These are phyloP conservation scores for Tapirus terrestris DNA, from an alignment of 2,113 vertebrate genomes.

Conservation along the genomic window DNA sequence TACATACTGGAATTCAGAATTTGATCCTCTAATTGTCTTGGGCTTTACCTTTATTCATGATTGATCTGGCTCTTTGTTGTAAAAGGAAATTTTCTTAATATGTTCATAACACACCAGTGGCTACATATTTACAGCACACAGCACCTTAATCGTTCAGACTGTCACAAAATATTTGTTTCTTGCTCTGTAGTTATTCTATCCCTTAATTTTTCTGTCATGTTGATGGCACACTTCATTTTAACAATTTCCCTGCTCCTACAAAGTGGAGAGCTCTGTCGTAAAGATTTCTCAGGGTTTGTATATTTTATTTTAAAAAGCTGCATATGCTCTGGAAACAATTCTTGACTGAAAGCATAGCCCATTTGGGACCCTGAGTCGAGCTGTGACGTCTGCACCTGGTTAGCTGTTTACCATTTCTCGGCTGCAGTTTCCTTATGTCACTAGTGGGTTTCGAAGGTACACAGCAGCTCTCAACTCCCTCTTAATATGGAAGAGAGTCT, in stretches of 20 bases:
- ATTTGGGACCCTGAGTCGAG: neutral
- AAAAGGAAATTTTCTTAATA: neutral
- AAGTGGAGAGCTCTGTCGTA: neutral
- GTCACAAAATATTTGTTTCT: neutral
- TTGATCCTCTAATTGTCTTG: conserved; percentile 12
- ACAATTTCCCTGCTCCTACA: neutral
- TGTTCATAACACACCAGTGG: neutral
- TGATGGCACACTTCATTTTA: neutral
- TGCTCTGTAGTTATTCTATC: neutral
- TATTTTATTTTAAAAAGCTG: conserved; percentile 13
- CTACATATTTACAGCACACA: neutral
- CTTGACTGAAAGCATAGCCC: neutral
- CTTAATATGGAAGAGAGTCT: neutral
- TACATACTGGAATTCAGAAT: neutral
- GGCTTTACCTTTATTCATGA: neutral
- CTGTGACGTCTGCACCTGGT: neutral
- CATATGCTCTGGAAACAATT: neutral
- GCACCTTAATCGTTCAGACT: neutral
- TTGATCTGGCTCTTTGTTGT: neutral
- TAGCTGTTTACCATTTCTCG: neutral
- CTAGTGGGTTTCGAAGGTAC: neutral
- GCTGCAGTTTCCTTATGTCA: neutral
- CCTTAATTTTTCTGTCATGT: neutral
- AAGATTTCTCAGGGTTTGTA: neutral
- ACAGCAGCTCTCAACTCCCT: neutral